Conservation (phyloP, 2,113 vertebrate species). For the Crotophaga sulcirostris region DNA sequence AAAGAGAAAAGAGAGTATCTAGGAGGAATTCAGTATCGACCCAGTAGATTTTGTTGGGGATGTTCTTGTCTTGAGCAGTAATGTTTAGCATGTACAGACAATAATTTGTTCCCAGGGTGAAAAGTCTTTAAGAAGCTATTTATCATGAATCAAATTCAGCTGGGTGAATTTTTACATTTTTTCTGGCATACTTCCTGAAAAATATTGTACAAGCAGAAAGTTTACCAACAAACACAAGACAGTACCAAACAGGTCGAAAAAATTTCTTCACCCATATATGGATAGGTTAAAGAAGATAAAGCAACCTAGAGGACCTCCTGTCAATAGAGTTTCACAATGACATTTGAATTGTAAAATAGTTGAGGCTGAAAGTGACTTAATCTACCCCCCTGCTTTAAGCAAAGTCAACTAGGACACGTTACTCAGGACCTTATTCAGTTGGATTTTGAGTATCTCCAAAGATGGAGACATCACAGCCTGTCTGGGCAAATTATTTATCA, state of each 20-base stretch:
- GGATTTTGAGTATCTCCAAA: not conserved
- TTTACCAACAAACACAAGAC: not conserved
- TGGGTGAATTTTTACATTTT: not conserved
- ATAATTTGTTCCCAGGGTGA: not conserved
- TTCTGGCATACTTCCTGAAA: not conserved
- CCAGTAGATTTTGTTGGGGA: not conserved
- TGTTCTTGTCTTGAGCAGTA: not conserved
- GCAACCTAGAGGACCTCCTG: not conserved
- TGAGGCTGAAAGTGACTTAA: not conserved
- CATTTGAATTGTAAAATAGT: not conserved
- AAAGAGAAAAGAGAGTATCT: not conserved
- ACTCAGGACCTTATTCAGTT: not conserved
- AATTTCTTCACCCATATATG: not conserved
- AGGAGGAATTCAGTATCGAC: not conserved
- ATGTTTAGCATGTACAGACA: not conserved
- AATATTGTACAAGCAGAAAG: not conserved
- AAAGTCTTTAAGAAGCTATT: not conserved
- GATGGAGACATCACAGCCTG: not conserved
- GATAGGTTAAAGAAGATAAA: not conserved
- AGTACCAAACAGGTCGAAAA: fast-evolving
- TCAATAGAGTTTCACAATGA: not conserved
- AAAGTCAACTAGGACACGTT: not conserved
- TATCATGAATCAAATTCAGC: not conserved
- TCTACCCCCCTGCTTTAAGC: not conserved
- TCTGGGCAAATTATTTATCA: not conserved